These are phyloP conservation scores for Atherinomorus stipes DNA, from an alignment of 2,113 vertebrate species.

Conservation along the genomic window DNA sequence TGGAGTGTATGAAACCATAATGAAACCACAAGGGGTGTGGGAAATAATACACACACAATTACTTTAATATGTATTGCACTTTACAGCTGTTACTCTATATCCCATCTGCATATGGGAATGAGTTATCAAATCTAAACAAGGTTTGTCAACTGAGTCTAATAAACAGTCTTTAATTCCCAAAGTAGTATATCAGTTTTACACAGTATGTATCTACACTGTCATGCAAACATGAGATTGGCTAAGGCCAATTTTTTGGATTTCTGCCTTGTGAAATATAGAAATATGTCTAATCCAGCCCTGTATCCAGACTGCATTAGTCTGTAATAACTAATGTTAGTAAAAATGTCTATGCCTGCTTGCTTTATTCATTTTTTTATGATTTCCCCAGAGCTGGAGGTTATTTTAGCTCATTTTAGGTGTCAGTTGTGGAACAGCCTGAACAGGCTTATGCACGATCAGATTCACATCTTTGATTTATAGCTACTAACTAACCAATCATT, in stretches of 20 bases:
- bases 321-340: too few relatives aligned
- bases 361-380: neutral
- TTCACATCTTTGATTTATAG: too few relatives aligned
- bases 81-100: slow-evolving; percentile 6
- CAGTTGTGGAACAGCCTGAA: too few relatives aligned
- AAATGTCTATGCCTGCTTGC: too few relatives aligned
- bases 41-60: neutral
- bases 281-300: too few relatives aligned
- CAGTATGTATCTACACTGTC: neutral
- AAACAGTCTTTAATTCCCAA: neutral
- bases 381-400: neutral
- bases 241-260: neutral
- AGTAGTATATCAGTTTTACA: slow-evolving; percentile 12
- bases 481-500: neutral
- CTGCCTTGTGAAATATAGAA: neutral
- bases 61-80: slow-evolving; percentile 13
- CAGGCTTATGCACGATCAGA: too few relatives aligned
- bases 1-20: neutral
- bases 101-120: neutral
- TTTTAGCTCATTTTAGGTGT: neutral
- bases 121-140: slow-evolving; percentile 16
- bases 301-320: too few relatives aligned
- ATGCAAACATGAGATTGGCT: too few relatives aligned
- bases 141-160: slow-evolving; percentile 3
- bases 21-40: neutral